Conservation (phyloP, 2,797 vertebrate species). For the Pseudochromis fuscus region DNA sequence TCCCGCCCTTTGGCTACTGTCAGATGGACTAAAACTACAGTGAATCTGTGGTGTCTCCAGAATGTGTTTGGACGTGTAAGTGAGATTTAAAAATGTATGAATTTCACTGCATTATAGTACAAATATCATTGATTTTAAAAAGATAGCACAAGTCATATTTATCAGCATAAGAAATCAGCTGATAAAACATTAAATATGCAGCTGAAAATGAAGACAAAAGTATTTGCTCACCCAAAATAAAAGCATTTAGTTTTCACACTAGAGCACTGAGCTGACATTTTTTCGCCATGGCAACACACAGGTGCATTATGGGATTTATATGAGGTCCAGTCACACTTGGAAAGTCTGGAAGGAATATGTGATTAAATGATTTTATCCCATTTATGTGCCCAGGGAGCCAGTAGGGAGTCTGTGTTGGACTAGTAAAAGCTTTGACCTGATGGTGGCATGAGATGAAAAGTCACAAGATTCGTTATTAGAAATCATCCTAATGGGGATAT, state of each 20-base stretch:
- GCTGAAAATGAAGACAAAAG: neutral
- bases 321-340: slow-evolving; percentile 12
- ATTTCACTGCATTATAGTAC: neutral
- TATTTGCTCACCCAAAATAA: neutral
- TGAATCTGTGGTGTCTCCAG: neutral
- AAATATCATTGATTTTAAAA: neutral
- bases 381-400: neutral
- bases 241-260: no score
- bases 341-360: neutral
- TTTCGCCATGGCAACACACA: neutral
- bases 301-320: neutral
- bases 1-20: neutral
- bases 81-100: neutral
- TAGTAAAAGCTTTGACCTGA: neutral
- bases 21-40: neutral
- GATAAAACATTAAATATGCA: neutral
- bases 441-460: neutral
- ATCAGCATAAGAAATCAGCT: neutral
- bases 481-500: neutral
- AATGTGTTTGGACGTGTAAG: no score
- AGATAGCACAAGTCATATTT: neutral
- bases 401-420: neutral
- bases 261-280: neutral
- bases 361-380: neutral
- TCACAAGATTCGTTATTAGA: neutral